phyloP scores from a whole-genome alignment of 2,797 vertebrate species.

The Channa striata region DNA sequence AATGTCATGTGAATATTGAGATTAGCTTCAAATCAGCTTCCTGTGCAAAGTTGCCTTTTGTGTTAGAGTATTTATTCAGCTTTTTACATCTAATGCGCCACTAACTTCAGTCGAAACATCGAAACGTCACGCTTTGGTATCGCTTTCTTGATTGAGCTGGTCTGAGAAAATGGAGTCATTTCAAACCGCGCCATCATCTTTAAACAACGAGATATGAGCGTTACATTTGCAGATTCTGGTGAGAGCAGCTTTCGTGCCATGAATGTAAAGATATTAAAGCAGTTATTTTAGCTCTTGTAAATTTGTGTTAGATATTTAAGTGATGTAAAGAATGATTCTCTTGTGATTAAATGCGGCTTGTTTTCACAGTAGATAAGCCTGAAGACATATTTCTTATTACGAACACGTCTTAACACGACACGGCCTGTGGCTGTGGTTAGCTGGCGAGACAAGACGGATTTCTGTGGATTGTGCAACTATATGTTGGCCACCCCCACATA shows the following conservation, averaged over 20 bases:
- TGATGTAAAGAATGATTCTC: constrained; percentile 22
- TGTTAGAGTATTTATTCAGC: constrained; percentile 22
- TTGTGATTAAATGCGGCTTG: constrained; percentile 19
- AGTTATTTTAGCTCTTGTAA: constrained; percentile 15
- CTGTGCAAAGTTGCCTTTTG: background rate
- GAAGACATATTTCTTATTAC: background rate
- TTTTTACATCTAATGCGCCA: constrained; percentile 1
- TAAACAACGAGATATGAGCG: constrained; percentile 32
- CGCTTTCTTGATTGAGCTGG: constrained; percentile 3
- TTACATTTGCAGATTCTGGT: constrained; percentile 49
- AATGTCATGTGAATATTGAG: background rate
- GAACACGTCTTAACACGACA: constrained; percentile 39
- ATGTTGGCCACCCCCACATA: background rate
- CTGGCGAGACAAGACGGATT: constrained; percentile 7
- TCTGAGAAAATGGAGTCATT: constrained; percentile 27
- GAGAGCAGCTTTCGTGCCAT: constrained; percentile 9
- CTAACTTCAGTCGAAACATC: background rate
- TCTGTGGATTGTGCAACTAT: constrained; percentile 36
- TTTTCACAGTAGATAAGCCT: background rate
- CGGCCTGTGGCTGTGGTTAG: constrained; percentile 36
- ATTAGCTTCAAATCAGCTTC: constrained; percentile 11
- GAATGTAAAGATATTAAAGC: background rate
- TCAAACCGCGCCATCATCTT: constrained; percentile 57
- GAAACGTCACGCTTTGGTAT: background rate
- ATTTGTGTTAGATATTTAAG: constrained; percentile 20